A percentile compares a stretch with the other conserved stretches of the same genome.
phyloP scores from a whole-genome alignment of 1,140 invertebrate genomes.

The Macrobrachium nipponense region DNA sequence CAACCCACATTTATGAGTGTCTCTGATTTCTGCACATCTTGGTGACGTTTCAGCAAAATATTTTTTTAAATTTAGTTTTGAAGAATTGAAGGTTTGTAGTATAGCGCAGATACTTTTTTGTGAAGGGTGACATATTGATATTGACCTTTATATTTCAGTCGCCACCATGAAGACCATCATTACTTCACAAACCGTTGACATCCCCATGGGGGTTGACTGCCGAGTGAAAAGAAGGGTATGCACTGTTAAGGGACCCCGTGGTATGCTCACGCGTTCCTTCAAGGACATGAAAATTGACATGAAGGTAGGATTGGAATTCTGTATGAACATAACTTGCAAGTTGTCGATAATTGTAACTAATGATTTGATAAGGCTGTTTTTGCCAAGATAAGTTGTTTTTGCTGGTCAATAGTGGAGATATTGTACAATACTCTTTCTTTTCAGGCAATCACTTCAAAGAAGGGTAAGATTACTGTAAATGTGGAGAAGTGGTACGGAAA shows the following conservation, averaged over 20 bases:
- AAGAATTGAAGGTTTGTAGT: no score
- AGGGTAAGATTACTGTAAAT: constrained; percentile 72
- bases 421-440: neutral
- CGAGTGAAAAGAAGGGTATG: constrained; percentile 90
- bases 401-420: no score
- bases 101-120: no score
- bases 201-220: constrained; percentile 88
- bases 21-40: no score
- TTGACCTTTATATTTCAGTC: neutral
- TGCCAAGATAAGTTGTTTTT: no score
- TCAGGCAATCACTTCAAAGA: constrained; percentile 49
- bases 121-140: no score
- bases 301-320: constrained; percentile 66
- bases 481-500: constrained; percentile 99
- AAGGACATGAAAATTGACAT: constrained; percentile 97
- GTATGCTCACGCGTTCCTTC: constrained; percentile 88
- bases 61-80: no score
- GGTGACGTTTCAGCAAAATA: no score
- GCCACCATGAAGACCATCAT: constrained; percentile 92
- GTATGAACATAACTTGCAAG: neutral
- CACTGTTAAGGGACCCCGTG: constrained; percentile 95
- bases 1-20: no score
- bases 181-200: constrained; percentile 92
- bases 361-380: no score
- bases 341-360: neutral